Conservation (phyloP, 2,797 vertebrate species). For the Anabacerthia variegaticeps region DNA sequence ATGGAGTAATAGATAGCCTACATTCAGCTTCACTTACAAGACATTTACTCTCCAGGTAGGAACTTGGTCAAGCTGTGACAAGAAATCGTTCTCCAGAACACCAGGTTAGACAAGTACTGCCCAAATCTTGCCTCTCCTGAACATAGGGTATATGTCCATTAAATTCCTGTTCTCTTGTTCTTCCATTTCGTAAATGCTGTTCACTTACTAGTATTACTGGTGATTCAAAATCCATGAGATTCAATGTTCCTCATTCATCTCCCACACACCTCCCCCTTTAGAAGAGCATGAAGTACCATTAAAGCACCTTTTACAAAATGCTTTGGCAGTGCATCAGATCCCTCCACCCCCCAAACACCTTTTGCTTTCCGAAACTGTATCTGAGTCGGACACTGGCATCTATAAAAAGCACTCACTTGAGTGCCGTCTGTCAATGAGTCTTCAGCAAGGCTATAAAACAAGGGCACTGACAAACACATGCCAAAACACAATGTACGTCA, state of each 20-base stretch:
- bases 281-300: neutral
- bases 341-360: conserved; percentile 50
- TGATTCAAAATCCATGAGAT: neutral
- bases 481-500: conserved; percentile 38
- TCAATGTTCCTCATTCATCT: neutral
- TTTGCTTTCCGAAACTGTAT: conserved; percentile 59
- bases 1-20: neutral
- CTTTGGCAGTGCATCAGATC: conserved; percentile 35
- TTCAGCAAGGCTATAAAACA: conserved; percentile 59
- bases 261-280: neutral
- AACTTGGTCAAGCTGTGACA: neutral
- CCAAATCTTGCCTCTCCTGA: neutral
- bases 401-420: conserved; percentile 70
- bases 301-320: conserved; percentile 45
- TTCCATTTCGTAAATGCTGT: neutral
- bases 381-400: conserved; percentile 33
- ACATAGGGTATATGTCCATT: neutral
- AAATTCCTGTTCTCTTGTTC: neutral
- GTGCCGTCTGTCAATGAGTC: conserved; percentile 51
- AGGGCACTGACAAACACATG: conserved; percentile 33
- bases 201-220: neutral
- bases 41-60: neutral
- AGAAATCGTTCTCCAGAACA: neutral
- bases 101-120: neutral
- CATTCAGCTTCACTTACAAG: neutral